Evolutionary conservation across 2,888 invertebrate species (phyloP).

Genomic region (Dasysyrphus albostriatus): DNA sequence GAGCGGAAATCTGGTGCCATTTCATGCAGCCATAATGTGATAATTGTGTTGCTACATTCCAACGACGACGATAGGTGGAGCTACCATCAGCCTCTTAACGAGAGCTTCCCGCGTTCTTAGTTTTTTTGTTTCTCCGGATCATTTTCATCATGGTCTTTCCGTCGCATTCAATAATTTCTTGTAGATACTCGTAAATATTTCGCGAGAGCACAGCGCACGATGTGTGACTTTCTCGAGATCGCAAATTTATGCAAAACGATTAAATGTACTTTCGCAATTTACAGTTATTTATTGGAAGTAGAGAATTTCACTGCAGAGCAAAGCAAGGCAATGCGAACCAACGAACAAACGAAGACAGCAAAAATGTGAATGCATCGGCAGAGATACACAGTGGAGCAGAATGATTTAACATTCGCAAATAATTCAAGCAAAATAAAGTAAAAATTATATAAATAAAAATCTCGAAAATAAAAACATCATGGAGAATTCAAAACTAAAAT

Average conservation of each 20-base stretch:
- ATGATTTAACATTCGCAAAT: neutral
- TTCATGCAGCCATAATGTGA: conserved; percentile 16
- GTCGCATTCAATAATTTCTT: conserved; percentile 26
- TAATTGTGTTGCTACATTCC: conserved; percentile 46
- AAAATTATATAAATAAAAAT: too few relatives aligned
- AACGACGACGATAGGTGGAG: conserved; percentile 70
- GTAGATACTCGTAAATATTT: neutral
- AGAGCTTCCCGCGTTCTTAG: neutral
- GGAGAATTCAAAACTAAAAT: too few relatives aligned
- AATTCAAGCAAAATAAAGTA: neutral
- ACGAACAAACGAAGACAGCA: neutral
- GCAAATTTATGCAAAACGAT: conserved; percentile 71
- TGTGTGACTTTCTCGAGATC: conserved; percentile 49
- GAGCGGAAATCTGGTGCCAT: conserved; percentile 73
- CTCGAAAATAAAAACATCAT: too few relatives aligned
- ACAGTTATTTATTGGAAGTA: conserved; percentile 66
- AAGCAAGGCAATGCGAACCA: neutral
- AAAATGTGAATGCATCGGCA: neutral
- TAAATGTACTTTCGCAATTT: conserved; percentile 70
- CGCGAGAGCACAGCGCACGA: neutral
- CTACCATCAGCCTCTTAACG: conserved; percentile 9
- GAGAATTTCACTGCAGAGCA: conserved; percentile 51
- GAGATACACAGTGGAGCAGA: neutral
- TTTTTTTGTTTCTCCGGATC: neutral
- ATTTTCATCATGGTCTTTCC: conserved; percentile 9